phyloP scores from a whole-genome alignment of 2,888 invertebrate genomes.

The Parapristionchus giblindavisi region DNA sequence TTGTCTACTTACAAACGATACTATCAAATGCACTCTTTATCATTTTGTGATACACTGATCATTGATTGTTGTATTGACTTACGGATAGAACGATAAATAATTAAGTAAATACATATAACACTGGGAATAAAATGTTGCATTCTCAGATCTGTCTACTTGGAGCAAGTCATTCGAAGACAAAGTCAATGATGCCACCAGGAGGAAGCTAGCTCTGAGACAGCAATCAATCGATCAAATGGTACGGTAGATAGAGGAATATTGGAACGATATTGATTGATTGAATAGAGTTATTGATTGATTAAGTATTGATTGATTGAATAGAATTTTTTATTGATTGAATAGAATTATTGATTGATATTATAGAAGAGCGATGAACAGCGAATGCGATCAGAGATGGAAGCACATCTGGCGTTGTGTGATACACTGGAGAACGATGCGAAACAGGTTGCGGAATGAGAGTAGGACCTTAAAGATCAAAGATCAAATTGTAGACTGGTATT shows the following conservation, averaged over 20 bases:
- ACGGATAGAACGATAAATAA: too few relatives aligned
- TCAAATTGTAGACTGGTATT: conserved; percentile 37
- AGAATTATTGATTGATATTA: background rate
- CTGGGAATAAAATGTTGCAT: background rate
- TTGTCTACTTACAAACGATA: too few relatives aligned
- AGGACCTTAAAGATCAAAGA: background rate
- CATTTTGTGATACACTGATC: too few relatives aligned
- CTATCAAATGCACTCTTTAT: too few relatives aligned
- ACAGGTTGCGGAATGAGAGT: background rate
- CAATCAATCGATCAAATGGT: conserved; percentile 14
- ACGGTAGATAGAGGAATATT: conserved; percentile 1
- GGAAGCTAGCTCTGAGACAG: conserved; percentile 49
- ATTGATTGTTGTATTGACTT: too few relatives aligned
- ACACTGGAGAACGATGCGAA: conserved; percentile 45
- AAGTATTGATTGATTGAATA: background rate
- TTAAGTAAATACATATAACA: background rate
- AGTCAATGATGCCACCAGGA: conserved; percentile 40
- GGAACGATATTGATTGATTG: background rate
- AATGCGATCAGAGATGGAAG: conserved; percentile 53
- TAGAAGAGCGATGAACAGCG: conserved; percentile 49
- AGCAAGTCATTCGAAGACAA: conserved; percentile 40
- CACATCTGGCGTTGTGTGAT: conserved; percentile 43
- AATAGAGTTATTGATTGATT: background rate
- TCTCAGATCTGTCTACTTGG: conserved; percentile 46
- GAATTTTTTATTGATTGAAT: background rate